Conservation (phyloP, 2,888 invertebrate genomes). For the Mamestra brassicae region DNA sequence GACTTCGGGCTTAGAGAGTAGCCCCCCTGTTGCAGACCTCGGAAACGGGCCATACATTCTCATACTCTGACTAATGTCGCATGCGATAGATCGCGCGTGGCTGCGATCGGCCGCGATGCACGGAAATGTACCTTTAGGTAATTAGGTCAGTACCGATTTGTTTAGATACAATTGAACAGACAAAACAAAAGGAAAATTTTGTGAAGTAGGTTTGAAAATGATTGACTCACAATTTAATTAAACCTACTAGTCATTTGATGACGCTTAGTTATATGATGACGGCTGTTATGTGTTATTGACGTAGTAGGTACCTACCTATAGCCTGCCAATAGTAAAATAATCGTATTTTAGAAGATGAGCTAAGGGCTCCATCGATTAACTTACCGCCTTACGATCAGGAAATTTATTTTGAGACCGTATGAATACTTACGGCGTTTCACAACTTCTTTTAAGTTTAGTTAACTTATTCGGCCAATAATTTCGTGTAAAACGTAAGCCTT, state of each 20-base stretch:
- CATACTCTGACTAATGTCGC: too few relatives aligned
- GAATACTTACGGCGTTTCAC: neutral
- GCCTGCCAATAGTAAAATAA: neutral
- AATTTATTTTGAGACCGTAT: neutral
- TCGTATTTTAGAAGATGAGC: neutral
- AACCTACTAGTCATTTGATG: neutral
- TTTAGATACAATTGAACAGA: neutral
- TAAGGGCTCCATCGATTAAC: neutral
- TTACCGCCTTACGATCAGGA: too few relatives aligned
- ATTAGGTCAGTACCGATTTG: too few relatives aligned
- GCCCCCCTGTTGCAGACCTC: too few relatives aligned
- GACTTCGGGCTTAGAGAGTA: too few relatives aligned
- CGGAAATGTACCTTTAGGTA: too few relatives aligned
- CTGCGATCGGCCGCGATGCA: too few relatives aligned
- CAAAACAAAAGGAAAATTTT: slow-evolving; percentile 20
- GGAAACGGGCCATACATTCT: too few relatives aligned
- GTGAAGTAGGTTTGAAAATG: neutral
- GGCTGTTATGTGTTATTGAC: neutral
- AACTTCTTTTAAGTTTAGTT: neutral
- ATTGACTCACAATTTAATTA: slow-evolving; percentile 8
- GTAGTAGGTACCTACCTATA: neutral
- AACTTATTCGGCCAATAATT: too few relatives aligned
- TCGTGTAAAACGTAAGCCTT: too few relatives aligned
- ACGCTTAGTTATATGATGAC: neutral
- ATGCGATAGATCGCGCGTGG: too few relatives aligned